phyloP scores from a whole-genome alignment of 2,888 invertebrate species.

The Lottia scabra region DNA sequence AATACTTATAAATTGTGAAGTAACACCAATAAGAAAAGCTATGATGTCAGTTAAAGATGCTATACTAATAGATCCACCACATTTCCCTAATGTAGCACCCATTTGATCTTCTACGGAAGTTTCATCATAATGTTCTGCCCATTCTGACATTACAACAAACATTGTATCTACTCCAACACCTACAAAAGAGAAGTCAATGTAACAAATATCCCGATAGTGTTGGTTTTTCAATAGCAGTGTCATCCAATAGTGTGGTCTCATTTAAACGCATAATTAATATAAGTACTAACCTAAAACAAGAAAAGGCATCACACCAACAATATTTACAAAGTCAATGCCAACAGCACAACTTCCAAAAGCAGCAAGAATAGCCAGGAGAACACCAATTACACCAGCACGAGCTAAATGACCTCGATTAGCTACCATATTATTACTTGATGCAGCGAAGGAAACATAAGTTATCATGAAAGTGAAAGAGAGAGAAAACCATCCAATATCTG shows the following conservation, averaged over 20 bases:
- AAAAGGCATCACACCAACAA: constrained; percentile 51
- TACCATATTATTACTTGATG: constrained; percentile 23
- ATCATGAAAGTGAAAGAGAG: constrained; percentile 29
- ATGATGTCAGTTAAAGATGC: constrained; percentile 42
- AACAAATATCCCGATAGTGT: too few species aligned
- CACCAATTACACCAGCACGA: constrained; percentile 39
- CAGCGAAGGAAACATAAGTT: constrained; percentile 24
- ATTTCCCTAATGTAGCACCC: constrained; percentile 32
- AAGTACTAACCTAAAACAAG: constrained; percentile 42
- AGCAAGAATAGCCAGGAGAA: constrained; percentile 44
- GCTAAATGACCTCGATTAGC: constrained; percentile 30
- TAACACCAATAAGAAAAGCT: constrained; percentile 40
- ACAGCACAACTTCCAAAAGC: constrained; percentile 43
- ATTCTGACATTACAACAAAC: constrained; percentile 43
- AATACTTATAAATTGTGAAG: constrained; percentile 40
- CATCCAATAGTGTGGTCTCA: too few species aligned
- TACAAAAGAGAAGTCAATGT: constrained; percentile 13
- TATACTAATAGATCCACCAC: constrained; percentile 43
- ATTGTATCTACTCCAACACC: constrained; percentile 47
- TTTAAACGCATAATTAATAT: too few species aligned
- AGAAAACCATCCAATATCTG: constrained; percentile 27
- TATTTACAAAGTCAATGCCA: constrained; percentile 45
- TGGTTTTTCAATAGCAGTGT: too few species aligned
- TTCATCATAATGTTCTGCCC: constrained; percentile 26
- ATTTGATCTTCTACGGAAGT: constrained; percentile 29